Percentiles rank a stretch among this genome's conserved stretches.
Conservation (phyloP, 2,113 vertebrate genomes). For the Ictalurus punctatus region DNA sequence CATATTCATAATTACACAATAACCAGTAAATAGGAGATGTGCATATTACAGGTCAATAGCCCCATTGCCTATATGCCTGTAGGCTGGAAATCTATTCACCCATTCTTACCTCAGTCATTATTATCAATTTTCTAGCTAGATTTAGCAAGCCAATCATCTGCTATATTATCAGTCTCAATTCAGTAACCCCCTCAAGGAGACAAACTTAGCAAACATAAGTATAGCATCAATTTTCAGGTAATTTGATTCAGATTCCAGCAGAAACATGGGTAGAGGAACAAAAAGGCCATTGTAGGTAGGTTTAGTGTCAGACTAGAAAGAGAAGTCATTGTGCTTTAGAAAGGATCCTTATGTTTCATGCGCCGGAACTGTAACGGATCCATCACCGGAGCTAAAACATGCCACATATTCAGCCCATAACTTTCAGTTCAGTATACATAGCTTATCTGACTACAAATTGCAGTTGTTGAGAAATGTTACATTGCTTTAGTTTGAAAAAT, state of each 20-base stretch:
- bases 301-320: conserved; percentile 71
- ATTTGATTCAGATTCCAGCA: conserved; percentile 60
- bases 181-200: background rate
- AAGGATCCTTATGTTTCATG: conserved; percentile 73
- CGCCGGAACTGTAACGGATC: conserved; percentile 73
- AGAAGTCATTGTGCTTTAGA: conserved; percentile 72
- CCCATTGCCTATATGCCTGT: background rate
- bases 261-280: conserved; percentile 71
- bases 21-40: background rate
- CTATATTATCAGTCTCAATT: background rate
- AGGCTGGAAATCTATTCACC: background rate
- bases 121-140: background rate
- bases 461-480: background rate
- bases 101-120: background rate
- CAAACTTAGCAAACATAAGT: conserved; percentile 56
- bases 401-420: conserved; percentile 56
- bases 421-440: conserved; percentile 17
- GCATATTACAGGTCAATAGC: background rate
- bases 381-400: conserved; percentile 62
- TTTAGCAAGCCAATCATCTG: background rate
- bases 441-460: background rate
- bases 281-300: conserved; percentile 70
- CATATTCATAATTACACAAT: background rate
- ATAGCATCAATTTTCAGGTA: conserved; percentile 63
- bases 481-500: conserved; percentile 15